These are phyloP conservation scores for Willowsia nigromaculata DNA, from an alignment of 2,888 invertebrate species.

Conservation along the genomic window DNA sequence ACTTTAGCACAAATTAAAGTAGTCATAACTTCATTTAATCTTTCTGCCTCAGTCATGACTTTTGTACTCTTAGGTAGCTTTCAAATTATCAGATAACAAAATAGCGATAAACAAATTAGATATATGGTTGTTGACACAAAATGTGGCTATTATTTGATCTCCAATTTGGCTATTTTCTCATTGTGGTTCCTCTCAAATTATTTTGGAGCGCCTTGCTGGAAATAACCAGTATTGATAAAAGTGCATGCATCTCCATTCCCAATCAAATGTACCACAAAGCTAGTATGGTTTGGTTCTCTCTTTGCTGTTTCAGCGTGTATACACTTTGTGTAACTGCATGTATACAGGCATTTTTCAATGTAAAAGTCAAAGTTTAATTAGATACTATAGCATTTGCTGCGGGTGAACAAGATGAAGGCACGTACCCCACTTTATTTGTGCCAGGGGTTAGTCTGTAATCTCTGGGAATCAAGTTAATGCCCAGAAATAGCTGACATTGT, in stretches of 20 bases:
- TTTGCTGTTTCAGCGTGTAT: too few relatives aligned
- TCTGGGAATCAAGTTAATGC: not conserved
- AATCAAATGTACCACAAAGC: not conserved
- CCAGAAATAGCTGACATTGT: not conserved
- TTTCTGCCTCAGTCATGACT: not conserved
- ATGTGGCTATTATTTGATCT: conserved; percentile 27
- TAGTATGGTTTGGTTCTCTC: too few relatives aligned
- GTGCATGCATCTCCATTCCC: not conserved
- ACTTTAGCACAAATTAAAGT: not conserved
- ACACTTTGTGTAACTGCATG: not conserved
- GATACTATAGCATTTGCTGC: not conserved
- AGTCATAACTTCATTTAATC: not conserved
- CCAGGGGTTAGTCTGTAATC: conserved; percentile 30
- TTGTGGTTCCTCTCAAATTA: not conserved
- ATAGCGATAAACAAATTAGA: conserved; percentile 17
- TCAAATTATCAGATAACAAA: not conserved
- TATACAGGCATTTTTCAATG: not conserved
- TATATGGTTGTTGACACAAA: conserved; percentile 18
- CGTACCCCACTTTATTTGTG: not conserved
- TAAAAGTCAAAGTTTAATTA: conserved; percentile 27
- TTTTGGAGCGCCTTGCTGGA: not conserved
- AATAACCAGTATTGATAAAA: not conserved
- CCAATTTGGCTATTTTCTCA: not conserved
- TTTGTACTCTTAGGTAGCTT: not conserved
- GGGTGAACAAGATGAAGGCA: not conserved